Percentiles rank a stretch among this genome's conserved stretches.
These are phyloP conservation scores for Oreohelix idahoensis DNA, from an alignment of 1,140 invertebrate genomes.

Conservation along the genomic window DNA sequence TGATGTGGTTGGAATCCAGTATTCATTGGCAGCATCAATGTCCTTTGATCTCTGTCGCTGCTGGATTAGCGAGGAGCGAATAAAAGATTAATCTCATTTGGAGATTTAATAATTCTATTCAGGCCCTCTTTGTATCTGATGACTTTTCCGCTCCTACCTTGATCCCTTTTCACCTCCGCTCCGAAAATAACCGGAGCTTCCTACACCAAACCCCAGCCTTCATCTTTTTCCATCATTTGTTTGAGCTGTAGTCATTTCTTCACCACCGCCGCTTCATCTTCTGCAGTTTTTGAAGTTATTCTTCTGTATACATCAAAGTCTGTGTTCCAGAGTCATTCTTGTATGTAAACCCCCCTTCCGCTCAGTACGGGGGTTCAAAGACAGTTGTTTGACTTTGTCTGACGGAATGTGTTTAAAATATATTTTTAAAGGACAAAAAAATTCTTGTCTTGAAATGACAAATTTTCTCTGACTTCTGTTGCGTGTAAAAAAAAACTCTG, in stretches of 20 bases:
- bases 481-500: no score
- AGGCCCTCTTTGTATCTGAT: background rate
- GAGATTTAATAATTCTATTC: constrained; percentile 7
- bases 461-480: no score
- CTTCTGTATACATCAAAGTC: no score
- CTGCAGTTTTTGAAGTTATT: no score
- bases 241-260: background rate
- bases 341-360: no score
- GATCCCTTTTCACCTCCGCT: background rate
- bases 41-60: background rate
- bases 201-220: background rate
- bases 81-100: background rate
- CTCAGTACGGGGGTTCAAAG: no score
- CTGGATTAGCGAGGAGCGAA: background rate
- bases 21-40: background rate
- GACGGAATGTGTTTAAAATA: no score
- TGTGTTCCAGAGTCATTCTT: no score
- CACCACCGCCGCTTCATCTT: no score
- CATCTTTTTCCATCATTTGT: background rate
- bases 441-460: no score
- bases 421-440: no score
- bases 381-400: no score
- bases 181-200: background rate
- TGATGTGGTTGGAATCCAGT: background rate
- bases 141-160: background rate